Evolutionary conservation across 92 coral and sea anemone genomes (phyloP).

Genomic region (Palythoa heliodiscus): DNA sequence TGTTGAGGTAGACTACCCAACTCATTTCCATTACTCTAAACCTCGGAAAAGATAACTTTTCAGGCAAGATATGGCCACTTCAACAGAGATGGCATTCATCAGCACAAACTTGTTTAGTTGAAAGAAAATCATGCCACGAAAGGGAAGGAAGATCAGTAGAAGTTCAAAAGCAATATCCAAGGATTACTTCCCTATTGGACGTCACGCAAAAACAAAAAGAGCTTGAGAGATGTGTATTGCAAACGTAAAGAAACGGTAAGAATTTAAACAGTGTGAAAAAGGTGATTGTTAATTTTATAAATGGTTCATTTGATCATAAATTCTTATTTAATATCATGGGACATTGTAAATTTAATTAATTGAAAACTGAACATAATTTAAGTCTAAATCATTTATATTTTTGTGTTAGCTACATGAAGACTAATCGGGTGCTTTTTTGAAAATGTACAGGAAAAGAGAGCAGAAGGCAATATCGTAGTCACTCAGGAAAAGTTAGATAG

Average conservation of each 20-base stretch:
- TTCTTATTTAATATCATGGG: constrained; percentile 38
- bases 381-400: constrained; percentile 38
- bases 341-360: constrained; percentile 20
- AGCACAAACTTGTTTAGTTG: constrained; percentile 24
- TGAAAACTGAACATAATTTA: constrained; percentile 27
- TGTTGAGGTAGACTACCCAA: constrained; percentile 37
- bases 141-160: constrained; percentile 25
- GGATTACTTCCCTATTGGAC: constrained; percentile 48
- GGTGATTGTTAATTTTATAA: constrained; percentile 43
- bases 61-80: constrained; percentile 39
- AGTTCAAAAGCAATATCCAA: constrained; percentile 40
- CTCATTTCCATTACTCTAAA: constrained; percentile 10
- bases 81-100: constrained; percentile 39
- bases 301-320: constrained; percentile 33
- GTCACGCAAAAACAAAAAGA: constrained; percentile 44
- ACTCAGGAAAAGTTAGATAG: constrained; percentile 55
- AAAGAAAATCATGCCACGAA: constrained; percentile 25
- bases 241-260: constrained; percentile 38
- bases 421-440: constrained; percentile 40
- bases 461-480: constrained; percentile 42
- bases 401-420: constrained; percentile 39
- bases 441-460: constrained; percentile 44
- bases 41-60: constrained; percentile 36
- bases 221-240: constrained; percentile 44
- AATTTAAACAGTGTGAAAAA: constrained; percentile 40